Evolutionary conservation across 2,888 invertebrate genomes (phyloP).

Genomic region (Eugnorisma glareosa): DNA sequence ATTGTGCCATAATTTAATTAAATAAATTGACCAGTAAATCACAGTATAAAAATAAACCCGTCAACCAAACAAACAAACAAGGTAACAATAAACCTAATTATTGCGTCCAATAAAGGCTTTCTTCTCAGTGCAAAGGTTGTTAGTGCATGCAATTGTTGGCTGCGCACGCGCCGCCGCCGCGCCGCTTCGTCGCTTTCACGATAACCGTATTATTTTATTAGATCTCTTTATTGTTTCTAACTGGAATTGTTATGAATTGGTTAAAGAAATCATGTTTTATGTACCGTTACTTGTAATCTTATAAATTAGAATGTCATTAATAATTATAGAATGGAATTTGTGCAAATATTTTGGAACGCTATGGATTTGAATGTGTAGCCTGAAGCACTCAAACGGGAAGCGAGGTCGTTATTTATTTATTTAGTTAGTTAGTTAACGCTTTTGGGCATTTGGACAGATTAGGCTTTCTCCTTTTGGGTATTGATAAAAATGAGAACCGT

Average conservation of each 20-base stretch:
- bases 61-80: constrained; percentile 36
- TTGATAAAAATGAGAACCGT: not conserved
- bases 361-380: constrained; percentile 35
- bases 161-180: constrained; percentile 61
- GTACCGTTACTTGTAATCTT: constrained; percentile 20
- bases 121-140: constrained; percentile 67
- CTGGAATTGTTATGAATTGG: constrained; percentile 50
- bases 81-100: constrained; percentile 62
- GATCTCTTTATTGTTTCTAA: constrained; percentile 58
- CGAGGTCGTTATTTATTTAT: constrained; percentile 7
- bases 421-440: not conserved
- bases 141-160: constrained; percentile 60
- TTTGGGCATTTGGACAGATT: not conserved
- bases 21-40: constrained; percentile 11
- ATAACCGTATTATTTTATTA: constrained; percentile 64
- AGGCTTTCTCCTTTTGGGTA: not conserved
- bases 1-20: not conserved
- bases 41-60: constrained; percentile 33
- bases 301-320: constrained; percentile 31
- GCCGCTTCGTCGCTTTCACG: constrained; percentile 58
- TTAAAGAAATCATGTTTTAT: constrained; percentile 26
- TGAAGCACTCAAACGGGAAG: not conserved
- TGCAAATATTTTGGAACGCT: constrained; percentile 1
- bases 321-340: constrained; percentile 8
- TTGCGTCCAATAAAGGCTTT: constrained; percentile 58